Conservation (phyloP, 2,797 vertebrate genomes). For the Acipenser ruthenus region DNA sequence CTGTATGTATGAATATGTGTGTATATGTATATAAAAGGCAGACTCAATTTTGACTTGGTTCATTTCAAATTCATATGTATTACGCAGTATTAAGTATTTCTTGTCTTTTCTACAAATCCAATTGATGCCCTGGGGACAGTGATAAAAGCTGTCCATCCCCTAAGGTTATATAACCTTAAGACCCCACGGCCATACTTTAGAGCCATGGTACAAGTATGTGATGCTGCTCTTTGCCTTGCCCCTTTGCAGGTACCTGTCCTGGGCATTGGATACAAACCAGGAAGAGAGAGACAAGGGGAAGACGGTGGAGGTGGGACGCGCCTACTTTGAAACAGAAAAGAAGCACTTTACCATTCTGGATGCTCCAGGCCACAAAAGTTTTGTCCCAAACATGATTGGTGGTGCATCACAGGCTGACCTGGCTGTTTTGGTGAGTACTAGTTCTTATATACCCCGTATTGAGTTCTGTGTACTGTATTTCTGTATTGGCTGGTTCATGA, state of each 20-base stretch:
- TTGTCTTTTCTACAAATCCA: too few relatives aligned
- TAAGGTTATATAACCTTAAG: too few relatives aligned
- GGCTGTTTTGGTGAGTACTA: constrained; percentile 83
- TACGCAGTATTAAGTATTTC: too few relatives aligned
- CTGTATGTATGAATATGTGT: too few relatives aligned
- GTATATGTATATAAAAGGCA: too few relatives aligned
- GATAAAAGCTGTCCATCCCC: too few relatives aligned
- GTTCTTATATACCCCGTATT: neutral
- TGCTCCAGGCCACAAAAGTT: constrained; percentile 95
- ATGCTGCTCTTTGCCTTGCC: neutral
- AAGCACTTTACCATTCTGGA: constrained; percentile 98
- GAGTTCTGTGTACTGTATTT: neutral
- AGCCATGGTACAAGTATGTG: too few relatives aligned
- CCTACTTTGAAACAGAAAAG: constrained; percentile 94
- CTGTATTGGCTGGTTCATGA: too few relatives aligned
- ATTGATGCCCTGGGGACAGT: too few relatives aligned
- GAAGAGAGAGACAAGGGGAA: constrained; percentile 97
- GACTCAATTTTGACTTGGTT: too few relatives aligned
- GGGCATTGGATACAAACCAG: constrained; percentile 96
- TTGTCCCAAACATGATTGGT: constrained; percentile 97
- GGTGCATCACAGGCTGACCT: constrained; percentile 93
- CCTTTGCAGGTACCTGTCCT: constrained; percentile 82
- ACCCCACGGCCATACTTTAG: too few relatives aligned
- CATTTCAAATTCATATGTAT: too few relatives aligned
- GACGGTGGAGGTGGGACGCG: constrained; percentile 92